Percentiles rank a stretch among this genome's conserved stretches.
phyloP scores from a whole-genome alignment of 2,888 invertebrate genomes.

The Spialia ferax region DNA sequence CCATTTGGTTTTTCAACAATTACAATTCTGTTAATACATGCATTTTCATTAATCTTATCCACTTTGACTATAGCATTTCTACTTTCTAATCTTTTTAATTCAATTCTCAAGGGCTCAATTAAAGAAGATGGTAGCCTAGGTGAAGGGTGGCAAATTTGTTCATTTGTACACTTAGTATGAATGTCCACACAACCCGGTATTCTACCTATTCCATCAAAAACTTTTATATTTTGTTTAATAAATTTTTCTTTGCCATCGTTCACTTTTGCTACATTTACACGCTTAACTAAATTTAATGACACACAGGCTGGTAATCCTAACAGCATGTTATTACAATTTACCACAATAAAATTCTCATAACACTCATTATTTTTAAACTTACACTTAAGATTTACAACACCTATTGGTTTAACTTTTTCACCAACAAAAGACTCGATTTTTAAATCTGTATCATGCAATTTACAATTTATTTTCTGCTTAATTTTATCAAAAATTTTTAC shows the following conservation, averaged over 20 bases:
- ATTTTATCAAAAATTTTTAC: not conserved
- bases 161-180: not conserved
- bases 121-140: not conserved
- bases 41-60: not conserved
- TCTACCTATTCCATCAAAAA: not conserved
- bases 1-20: not conserved
- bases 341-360: not conserved
- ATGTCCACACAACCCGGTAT: not conserved
- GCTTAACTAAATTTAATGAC: not conserved
- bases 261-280: not conserved
- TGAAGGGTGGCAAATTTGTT: conserved; percentile 2
- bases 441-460: conserved; percentile 3
- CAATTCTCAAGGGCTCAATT: not conserved
- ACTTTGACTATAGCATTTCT: conserved; percentile 1
- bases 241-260: not conserved
- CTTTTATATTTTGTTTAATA: not conserved
- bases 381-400: not conserved
- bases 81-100: conserved; percentile 1
- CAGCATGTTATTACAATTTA: not conserved
- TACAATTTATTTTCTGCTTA: not conserved
- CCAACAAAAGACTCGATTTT: not conserved
- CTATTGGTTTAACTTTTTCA: conserved; percentile 4
- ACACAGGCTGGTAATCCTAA: not conserved
- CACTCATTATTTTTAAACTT: not conserved
- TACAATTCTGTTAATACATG: conserved; percentile 7